A percentile compares a stretch with the other conserved stretches of the same genome.
phyloP scores from a whole-genome alignment of 2,113 vertebrate species.

The Corydoras maculifer region DNA sequence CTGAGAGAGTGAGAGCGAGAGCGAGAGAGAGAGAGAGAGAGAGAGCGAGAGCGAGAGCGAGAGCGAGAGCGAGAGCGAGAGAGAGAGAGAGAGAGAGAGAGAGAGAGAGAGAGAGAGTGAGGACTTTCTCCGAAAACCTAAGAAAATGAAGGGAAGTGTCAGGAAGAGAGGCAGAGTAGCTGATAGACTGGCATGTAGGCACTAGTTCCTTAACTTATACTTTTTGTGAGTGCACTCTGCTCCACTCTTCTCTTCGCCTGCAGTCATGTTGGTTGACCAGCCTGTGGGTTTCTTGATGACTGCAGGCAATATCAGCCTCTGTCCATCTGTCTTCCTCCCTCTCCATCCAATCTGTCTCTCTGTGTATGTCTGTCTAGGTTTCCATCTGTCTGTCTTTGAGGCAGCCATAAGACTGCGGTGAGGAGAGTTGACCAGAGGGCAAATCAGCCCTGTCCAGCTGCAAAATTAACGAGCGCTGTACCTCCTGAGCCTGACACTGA shows the following conservation, averaged over 20 bases:
- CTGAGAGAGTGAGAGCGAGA: conserved; percentile 26
- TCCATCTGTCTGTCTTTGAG: conserved; percentile 6
- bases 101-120: conserved; percentile 11
- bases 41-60: background rate
- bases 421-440: conserved; percentile 27
- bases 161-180: conserved; percentile 22
- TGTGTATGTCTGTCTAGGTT: background rate
- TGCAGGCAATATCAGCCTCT: conserved; percentile 41
- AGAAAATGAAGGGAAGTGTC: conserved; percentile 16
- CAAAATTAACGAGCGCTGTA: conserved; percentile 33
- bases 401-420: conserved; percentile 17
- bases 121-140: background rate
- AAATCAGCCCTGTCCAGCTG: conserved; percentile 35
- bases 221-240: conserved; percentile 19
- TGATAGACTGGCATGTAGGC: conserved; percentile 4
- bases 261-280: conserved; percentile 42
- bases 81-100: no score
- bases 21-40: conserved; percentile 11
- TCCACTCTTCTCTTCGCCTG: conserved; percentile 37
- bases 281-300: conserved; percentile 39
- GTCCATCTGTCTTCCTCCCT: conserved; percentile 32
- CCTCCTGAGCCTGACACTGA: conserved; percentile 18
- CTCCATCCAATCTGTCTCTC: conserved; percentile 4
- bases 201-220: background rate
- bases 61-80: conserved; percentile 24